Conservation (phyloP, 1,140 invertebrate genomes). For the Steinernema feltiae region DNA sequence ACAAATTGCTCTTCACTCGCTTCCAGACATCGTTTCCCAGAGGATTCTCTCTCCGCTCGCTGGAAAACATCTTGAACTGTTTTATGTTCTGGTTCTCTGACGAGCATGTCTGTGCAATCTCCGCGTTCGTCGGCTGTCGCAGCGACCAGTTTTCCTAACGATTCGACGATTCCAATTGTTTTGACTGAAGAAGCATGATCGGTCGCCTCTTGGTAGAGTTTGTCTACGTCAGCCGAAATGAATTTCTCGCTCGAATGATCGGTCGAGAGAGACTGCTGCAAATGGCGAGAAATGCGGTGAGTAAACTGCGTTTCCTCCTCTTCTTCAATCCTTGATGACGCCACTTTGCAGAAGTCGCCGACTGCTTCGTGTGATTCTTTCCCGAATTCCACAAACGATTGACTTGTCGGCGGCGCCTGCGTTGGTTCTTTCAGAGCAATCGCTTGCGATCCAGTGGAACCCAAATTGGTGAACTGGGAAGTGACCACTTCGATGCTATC, state of each 20-base stretch:
- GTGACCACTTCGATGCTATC: background rate
- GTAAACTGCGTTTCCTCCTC: slow-evolving; percentile 5
- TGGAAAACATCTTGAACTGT: background rate
- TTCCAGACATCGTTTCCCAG: background rate
- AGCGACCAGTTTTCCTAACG: no score
- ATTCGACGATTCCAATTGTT: no score
- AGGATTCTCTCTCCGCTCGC: background rate
- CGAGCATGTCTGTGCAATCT: no score
- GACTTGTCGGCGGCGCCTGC: background rate
- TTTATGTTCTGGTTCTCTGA: background rate
- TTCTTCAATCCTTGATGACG: background rate
- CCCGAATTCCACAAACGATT: background rate
- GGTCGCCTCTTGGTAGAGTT: background rate
- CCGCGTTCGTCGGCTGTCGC: no score
- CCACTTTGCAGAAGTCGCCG: slow-evolving; percentile 1
- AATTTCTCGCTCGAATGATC: background rate
- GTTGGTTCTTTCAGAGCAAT: background rate
- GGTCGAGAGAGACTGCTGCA: background rate
- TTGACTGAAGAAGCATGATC: no score
- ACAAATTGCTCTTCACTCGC: background rate
- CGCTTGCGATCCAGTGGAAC: background rate
- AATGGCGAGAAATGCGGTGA: background rate
- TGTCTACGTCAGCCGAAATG: background rate
- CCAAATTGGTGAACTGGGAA: background rate
- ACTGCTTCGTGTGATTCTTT: background rate